Evolutionary conservation across 2,888 invertebrate genomes (phyloP).

Genomic region (Bombyx huttoni): DNA sequence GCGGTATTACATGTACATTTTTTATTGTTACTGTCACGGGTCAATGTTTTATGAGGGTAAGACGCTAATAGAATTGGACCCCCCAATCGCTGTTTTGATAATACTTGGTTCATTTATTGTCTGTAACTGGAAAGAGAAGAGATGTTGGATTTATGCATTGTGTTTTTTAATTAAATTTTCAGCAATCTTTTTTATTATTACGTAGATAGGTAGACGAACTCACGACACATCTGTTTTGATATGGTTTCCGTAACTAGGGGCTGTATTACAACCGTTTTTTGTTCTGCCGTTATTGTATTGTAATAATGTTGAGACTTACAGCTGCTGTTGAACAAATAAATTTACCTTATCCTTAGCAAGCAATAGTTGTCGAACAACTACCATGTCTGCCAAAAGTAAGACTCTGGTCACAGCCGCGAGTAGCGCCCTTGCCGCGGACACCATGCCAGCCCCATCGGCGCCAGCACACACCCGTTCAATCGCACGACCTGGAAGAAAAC

Average conservation of each 20-base stretch:
- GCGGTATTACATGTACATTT: conserved; percentile 2
- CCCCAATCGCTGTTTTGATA: conserved; percentile 11
- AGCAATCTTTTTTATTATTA: too few relatives aligned
- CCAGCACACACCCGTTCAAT: conserved; percentile 93
- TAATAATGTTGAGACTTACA: too few relatives aligned
- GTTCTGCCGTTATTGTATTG: too few relatives aligned
- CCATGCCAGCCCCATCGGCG: conserved; percentile 82
- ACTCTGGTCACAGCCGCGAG: conserved; percentile 96
- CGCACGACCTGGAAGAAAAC: conserved; percentile 78
- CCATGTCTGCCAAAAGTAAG: conserved; percentile 95
- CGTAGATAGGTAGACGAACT: too few relatives aligned
- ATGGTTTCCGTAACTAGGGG: too few relatives aligned
- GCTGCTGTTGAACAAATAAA: background rate
- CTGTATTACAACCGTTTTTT: too few relatives aligned
- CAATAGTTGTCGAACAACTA: conserved; percentile 96
- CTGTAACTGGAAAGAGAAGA: background rate
- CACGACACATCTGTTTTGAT: too few relatives aligned
- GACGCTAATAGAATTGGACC: conserved; percentile 13
- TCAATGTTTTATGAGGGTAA: conserved; percentile 10
- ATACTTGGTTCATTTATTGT: conserved; percentile 12
- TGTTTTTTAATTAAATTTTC: background rate
- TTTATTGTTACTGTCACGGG: conserved; percentile 9
- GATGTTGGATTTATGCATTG: background rate
- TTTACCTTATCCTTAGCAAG: conserved; percentile 94
- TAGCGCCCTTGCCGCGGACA: conserved; percentile 92